Evolutionary conservation across 2,888 invertebrate genomes (phyloP).

Genomic region (Epiblema foenella): DNA sequence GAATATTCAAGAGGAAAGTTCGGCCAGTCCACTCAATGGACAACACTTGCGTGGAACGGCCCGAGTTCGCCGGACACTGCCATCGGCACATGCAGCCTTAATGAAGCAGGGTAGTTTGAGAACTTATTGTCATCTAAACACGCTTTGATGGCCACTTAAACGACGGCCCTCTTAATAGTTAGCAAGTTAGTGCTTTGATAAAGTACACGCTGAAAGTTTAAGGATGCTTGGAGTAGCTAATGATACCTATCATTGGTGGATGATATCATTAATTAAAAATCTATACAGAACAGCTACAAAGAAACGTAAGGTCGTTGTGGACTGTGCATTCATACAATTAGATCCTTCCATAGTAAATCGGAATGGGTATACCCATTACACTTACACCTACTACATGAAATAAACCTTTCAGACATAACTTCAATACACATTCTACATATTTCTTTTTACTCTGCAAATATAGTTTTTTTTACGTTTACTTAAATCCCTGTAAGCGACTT

Average conservation of each 20-base stretch:
- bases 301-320: no score
- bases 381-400: no score
- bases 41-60: constrained; percentile 80
- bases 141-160: constrained; percentile 79
- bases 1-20: constrained; percentile 84
- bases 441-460: no score
- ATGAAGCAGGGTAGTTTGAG: constrained; percentile 67
- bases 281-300: no score
- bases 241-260: not conserved
- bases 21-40: constrained; percentile 64
- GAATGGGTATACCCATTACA: no score
- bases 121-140: constrained; percentile 78
- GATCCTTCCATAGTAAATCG: no score
- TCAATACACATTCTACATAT: no score
- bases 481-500: not conserved
- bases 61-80: constrained; percentile 67
- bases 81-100: constrained; percentile 76
- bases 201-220: constrained; percentile 55
- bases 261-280: not conserved
- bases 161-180: constrained; percentile 72
- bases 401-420: no score
- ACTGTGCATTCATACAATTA: no score
- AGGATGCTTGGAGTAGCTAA: constrained; percentile 14
- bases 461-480: constrained; percentile 2
- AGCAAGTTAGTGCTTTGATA: constrained; percentile 69